Conservation (phyloP, 2,888 invertebrate species). For the Mesorhabditis spiculigera region DNA sequence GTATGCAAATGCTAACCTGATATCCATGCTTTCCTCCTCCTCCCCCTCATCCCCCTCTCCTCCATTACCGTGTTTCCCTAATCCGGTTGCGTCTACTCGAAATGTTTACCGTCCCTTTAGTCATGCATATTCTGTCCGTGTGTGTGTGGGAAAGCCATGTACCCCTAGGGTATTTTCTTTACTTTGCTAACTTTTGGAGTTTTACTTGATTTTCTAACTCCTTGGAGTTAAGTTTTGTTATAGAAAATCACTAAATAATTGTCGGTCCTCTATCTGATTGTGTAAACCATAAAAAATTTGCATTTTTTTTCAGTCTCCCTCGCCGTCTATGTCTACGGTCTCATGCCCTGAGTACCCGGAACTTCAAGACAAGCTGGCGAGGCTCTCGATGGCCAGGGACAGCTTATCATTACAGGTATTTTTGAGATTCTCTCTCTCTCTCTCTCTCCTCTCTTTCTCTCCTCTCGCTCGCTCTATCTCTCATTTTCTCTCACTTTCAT, state of each 20-base stretch:
- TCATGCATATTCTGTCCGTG: too few species aligned
- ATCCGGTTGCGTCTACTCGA: too few species aligned
- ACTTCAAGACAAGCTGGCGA: conserved; percentile 76
- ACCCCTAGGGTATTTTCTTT: neutral
- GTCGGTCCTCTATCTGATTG: neutral
- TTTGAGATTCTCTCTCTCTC: neutral
- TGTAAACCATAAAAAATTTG: neutral
- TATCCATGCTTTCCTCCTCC: neutral
- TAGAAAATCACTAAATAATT: neutral
- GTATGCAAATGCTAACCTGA: conserved; percentile 15
- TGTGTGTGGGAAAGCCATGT: conserved; percentile 8
- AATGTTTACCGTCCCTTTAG: too few species aligned
- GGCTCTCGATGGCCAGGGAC: conserved; percentile 83
- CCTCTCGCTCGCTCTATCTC: too few species aligned
- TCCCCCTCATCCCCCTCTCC: too few species aligned
- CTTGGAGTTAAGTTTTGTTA: neutral
- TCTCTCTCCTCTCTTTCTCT: too few species aligned
- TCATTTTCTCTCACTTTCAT: too few species aligned
- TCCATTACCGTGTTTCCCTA: too few species aligned
- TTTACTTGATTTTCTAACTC: neutral
- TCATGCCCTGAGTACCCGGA: conserved; percentile 64
- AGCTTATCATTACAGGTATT: conserved; percentile 75
- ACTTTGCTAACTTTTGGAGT: neutral
- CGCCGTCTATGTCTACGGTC: conserved; percentile 57
- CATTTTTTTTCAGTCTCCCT: conserved; percentile 52